Evolutionary conservation across 2,888 invertebrate species (phyloP), one percentile per base, ranked within the genome.

Genomic region (Cordilura impudica): DNA sequence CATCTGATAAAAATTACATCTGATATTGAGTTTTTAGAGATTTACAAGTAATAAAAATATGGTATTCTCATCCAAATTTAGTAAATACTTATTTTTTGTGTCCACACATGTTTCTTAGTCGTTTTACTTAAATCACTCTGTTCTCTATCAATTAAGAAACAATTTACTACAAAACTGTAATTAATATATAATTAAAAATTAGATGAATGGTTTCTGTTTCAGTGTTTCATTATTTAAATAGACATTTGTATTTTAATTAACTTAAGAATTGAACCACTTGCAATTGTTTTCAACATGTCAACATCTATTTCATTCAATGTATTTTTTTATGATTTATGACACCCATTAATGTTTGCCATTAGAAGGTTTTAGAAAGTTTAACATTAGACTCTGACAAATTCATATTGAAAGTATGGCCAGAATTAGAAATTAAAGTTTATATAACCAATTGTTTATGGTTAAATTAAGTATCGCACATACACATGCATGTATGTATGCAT

Each of bases 261-360:
- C 65, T 71, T 54, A 4, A 47, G 14, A 63, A 66, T 67, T 31
- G 4, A 14, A 31, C 23, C 29, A 60, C 53, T 19, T 1, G 1
- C 10, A 10, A 21, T 10, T 67, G 4, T 65, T 56, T 58, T 45
- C 18, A 45, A 70, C n/a, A 60, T 74, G 53, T 70, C 53, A 70
- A 61, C 65, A 61, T 58, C 49, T 47, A 71, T 70, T 60, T 61
- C 29, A 63, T 51, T 61, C 26, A 26, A 56, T 51, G 5, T 56
- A 56, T 23, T 58, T 77, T 14, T 71, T 74, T 82, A 83, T 83
- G 82, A 83, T 82, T 83, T 82, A 82, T 83, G 73, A 51, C 77
- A 60, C 54, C 71, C 82, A 83, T 83, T 82, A 83, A 79, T 69
- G 54, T 79, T 61, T 79, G 75, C 69, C 66, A 81, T 54, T 53